Base-by-base conservation (phyloP, 2,888 invertebrate species). In the Drosophila anceps region DNA sequence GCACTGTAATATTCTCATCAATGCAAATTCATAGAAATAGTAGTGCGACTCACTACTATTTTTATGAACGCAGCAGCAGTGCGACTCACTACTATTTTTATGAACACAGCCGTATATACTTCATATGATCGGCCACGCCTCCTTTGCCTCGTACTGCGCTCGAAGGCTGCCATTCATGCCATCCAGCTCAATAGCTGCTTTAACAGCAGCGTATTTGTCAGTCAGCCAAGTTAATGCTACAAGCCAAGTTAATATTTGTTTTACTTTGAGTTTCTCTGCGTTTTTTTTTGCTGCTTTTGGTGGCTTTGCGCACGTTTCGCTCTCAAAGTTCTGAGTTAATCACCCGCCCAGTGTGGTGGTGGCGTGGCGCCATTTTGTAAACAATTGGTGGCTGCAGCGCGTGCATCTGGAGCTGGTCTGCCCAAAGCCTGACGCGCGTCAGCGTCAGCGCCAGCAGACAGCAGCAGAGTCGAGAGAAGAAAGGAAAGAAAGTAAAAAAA, bases 391-490 rank as follows among this genome's bases (percentile, higher is more conserved):
- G 51, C 44, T 64, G 71, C 66, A 66, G 50, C 39, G 53, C 37
- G 54, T 37, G 64, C 62, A 64, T 61, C 63, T 74, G 57, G 12
- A 48, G 50, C 29, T 54, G 27, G 27, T 18, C n/a, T 1, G 29
- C 35, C 44, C 67, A 58, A 24, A 57, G 70, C 55, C 51, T 58
- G 68, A 65, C 58, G 70, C 81, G 63, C 74, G 66, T 79, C 80
- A 75, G 62, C 74, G 66, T 79, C 80, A 75, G 62, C 61, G 54
- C 8, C 54, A 41, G 39, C 39, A 31, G 48, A 48, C 48, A 31
- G 31, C 24, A 61, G 60, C 2, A 24, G 24, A 24, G 24, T 4
- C 2, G 20, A 0, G 5, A 35, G 33, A 20, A 18, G 35, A 33
- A 31, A 33, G 20, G 8, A 1, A 9, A 46, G 48, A 3, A 48